Evolutionary conservation across 2,113 vertebrate species (phyloP).

Genomic region (Calidris pygmaea): DNA sequence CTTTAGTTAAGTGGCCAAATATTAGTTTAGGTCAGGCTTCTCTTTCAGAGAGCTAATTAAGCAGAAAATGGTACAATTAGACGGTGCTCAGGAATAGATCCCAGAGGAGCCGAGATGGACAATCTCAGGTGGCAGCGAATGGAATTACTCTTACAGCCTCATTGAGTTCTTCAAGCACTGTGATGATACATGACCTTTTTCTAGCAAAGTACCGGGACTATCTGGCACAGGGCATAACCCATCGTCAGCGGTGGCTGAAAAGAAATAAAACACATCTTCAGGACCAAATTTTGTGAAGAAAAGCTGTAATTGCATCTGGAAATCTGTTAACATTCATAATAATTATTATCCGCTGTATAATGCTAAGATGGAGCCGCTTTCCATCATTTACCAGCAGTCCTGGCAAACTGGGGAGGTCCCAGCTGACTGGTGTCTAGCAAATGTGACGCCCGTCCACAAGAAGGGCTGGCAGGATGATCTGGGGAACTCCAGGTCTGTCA

Average conservation of each 20-base stretch:
- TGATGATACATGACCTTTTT: background rate
- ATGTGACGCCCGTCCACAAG: no score
- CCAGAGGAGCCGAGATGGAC: background rate
- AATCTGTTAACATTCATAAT: background rate
- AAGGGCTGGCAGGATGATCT: no score
- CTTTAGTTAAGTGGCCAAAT: slow-evolving; percentile 8
- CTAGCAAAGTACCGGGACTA: background rate
- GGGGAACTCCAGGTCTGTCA: no score
- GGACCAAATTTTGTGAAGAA: background rate
- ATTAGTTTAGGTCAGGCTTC: background rate
- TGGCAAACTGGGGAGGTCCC: no score
- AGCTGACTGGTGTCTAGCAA: no score
- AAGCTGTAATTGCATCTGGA: background rate
- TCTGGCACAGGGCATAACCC: background rate
- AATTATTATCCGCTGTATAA: no score
- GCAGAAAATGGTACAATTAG: slow-evolving; percentile 26
- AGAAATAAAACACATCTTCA: background rate
- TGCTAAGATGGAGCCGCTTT: no score
- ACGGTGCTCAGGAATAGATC: background rate
- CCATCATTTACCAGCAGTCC: no score
- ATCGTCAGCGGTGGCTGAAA: background rate
- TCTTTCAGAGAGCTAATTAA: slow-evolving; percentile 17
- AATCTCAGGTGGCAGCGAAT: background rate
- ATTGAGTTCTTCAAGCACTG: background rate
- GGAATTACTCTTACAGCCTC: slow-evolving; percentile 21